phyloP scores from a whole-genome alignment of 2,888 invertebrate species.

The Pristionchus fissidentatus region DNA sequence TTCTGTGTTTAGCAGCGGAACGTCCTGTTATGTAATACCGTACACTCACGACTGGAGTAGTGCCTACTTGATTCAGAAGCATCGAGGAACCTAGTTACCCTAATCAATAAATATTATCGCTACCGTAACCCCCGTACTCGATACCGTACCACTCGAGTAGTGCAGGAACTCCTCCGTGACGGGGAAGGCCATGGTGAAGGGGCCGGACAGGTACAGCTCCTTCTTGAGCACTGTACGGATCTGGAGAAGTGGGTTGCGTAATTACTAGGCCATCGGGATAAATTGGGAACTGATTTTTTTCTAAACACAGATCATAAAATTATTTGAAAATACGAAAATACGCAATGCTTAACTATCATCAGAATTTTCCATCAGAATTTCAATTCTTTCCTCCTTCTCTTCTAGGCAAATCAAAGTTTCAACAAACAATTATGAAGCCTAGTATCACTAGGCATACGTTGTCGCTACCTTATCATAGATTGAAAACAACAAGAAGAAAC shows the following conservation, averaged over 20 bases:
- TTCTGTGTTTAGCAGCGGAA: no score
- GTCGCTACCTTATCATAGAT: no score
- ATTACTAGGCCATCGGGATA: background rate
- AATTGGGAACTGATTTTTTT: background rate
- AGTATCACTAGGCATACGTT: background rate
- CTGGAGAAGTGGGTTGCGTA: conserved; percentile 47
- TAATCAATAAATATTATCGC: no score
- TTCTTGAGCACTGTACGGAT: conserved; percentile 71
- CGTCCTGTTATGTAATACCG: no score
- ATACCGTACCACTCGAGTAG: conserved; percentile 63
- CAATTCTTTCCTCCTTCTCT: no score
- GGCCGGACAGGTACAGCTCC: conserved; percentile 70
- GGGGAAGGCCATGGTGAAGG: conserved; percentile 74
- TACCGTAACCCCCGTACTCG: no score
- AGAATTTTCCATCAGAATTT: no score
- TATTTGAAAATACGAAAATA: background rate
- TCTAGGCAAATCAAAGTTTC: background rate
- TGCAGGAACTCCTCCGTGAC: conserved; percentile 74
- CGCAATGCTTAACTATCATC: conserved; percentile 11
- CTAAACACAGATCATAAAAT: background rate
- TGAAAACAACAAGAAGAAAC: background rate
- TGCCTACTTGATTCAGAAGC: no score
- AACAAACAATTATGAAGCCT: background rate
- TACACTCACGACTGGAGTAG: no score
- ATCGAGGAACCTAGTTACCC: no score